Conservation (phyloP, 2,113 vertebrate genomes). For the Malurus elegans region DNA sequence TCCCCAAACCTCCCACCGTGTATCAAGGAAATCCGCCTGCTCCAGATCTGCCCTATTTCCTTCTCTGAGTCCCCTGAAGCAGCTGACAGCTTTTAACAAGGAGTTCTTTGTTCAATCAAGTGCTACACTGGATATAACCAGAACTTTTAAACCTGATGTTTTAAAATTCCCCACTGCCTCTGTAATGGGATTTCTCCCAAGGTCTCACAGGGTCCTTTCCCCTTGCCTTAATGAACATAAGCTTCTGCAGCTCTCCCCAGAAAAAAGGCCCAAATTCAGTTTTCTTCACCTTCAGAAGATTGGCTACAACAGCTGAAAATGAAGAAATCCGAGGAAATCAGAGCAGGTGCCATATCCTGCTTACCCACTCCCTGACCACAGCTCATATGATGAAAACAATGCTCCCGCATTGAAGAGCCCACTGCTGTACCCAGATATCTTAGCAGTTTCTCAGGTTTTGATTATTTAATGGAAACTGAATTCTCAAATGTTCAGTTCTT, state of each 20-base stretch:
- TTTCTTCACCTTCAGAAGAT: neutral
- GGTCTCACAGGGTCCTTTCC: neutral
- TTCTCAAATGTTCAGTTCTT: neutral
- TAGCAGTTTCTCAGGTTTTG: neutral
- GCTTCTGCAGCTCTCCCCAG: neutral
- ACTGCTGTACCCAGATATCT: neutral
- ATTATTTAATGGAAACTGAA: neutral
- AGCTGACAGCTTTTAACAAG: neutral
- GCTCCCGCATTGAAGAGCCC: neutral
- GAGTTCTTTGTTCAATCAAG: neutral
- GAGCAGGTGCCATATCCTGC: neutral
- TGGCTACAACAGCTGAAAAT: neutral
- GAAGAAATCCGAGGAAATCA: neutral
- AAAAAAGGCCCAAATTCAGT: neutral
- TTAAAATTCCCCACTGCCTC: neutral
- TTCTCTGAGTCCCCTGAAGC: neutral
- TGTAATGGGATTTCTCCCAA: neutral
- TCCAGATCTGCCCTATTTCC: neutral
- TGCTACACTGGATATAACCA: neutral
- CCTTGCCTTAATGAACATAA: neutral
- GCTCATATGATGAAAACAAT: neutral
- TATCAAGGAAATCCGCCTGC: neutral
- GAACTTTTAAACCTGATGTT: neutral
- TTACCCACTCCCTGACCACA: neutral
- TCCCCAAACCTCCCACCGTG: neutral